Evolutionary conservation across 2,888 invertebrate species (phyloP).

Genomic region (Resseliella maxima): DNA sequence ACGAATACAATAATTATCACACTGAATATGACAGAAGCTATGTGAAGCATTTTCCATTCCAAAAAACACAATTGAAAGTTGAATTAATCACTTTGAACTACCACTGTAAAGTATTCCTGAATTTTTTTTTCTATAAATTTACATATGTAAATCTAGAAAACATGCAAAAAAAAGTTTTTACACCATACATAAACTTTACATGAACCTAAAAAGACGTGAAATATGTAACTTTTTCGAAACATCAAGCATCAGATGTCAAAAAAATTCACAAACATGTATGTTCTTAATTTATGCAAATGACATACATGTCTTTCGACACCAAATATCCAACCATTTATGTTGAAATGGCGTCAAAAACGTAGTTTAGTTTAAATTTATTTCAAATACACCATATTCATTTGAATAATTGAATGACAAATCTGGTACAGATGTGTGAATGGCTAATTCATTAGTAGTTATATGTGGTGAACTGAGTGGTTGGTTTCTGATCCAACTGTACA

Average conservation of each 20-base stretch:
- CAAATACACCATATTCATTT: conserved; percentile 47
- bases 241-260: conserved; percentile 33
- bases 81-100: no score
- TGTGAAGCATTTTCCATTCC: no score
- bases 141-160: no score
- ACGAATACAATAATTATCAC: no score
- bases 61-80: no score
- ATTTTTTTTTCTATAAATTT: no score
- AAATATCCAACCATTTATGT: background rate
- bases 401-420: conserved; percentile 30
- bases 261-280: conserved; percentile 41
- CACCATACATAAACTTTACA: no score
- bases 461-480: background rate
- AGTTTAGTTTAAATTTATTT: conserved; percentile 35
- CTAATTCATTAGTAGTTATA: conserved; percentile 18
- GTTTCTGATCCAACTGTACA: background rate
- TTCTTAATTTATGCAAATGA: conserved; percentile 51
- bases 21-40: no score
- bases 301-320: conserved; percentile 19
- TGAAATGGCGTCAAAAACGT: conserved; percentile 33
- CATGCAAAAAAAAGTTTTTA: no score
- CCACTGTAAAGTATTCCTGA: no score
- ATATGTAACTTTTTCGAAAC: conserved; percentile 40
- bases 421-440: conserved; percentile 29
- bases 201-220: background rate